Base-by-base conservation (phyloP, 2,113 vertebrate genomes). In the Halichoerus grypus region DNA sequence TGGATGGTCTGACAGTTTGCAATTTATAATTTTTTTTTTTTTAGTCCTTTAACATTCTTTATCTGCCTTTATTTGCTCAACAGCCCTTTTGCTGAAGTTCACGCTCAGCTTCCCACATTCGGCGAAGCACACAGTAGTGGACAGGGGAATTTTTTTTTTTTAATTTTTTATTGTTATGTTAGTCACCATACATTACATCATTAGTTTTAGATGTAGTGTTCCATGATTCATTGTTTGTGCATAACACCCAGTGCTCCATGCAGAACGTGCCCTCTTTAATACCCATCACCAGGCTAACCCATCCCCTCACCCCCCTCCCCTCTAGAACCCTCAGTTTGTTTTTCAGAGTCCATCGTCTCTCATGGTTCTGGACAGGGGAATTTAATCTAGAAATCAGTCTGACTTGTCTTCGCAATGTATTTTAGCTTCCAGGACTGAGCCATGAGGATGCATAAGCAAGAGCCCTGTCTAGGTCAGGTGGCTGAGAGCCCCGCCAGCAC, bases 41-140 rank as follows among this genome's bases (percentile, higher is more conserved):
- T 85, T 11, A 72, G 89, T 95, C 92, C 80, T 82, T 98, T 96
- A 98, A 94, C 95, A 97, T 97, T 97, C 96, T 97, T 98, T 96
- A 97, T 98, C 95, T 95, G 95, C 81, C 94, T 98, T 98, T 97
- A 98, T 97, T 97, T 98, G 85, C 67, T 98, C 93, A 91, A 97
- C 95, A 96, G 90, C 97, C 91, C 97, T 97, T 97, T 97, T 97
- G 88, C 46, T 95, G 67, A 98, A 97, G 77, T 98, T 98, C 95
- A 97, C 59, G 67, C 95, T 98, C 51, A 97, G 95, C 82, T 94
- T 97, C 96, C 88, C 97, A 98, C 93, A 97, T 93, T 98, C 21
- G 4, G 74, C 63, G 94, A 98, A 97, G 96, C 97, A 96, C 97
- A 97, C 51, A 97, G 76, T 63, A 93, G 39, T 79, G 61, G 96